Evolutionary conservation across 2,888 invertebrate species (phyloP).

Genomic region (Mesodorylaimus sp.): DNA sequence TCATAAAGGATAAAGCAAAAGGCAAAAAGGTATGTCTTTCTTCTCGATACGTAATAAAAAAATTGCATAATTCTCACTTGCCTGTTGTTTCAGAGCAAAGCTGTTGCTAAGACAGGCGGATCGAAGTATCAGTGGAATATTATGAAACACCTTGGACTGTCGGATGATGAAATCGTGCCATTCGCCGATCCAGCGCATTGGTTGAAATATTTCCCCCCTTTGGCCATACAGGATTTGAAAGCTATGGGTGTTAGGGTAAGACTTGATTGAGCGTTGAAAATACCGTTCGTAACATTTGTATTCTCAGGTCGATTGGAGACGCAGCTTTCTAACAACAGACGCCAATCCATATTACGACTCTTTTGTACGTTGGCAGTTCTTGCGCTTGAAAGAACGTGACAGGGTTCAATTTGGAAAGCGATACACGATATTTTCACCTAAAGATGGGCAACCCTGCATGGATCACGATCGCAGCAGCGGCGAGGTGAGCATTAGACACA

Average conservation of each 20-base stretch:
- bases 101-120: constrained; percentile 65
- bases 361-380: constrained; percentile 90
- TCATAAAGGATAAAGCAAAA: constrained; percentile 65
- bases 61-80: too few relatives aligned
- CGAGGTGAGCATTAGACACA: constrained; percentile 45
- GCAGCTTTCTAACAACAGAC: constrained; percentile 95
- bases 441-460: constrained; percentile 97
- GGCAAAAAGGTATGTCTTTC: constrained; percentile 53
- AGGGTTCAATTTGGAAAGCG: constrained; percentile 92
- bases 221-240: constrained; percentile 64
- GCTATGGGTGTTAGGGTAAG: constrained; percentile 72
- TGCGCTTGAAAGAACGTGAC: constrained; percentile 59
- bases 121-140: constrained; percentile 97
- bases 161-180: constrained; percentile 70
- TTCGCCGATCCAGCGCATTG: constrained; percentile 79
- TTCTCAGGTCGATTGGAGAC: constrained; percentile 76
- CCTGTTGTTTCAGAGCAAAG: constrained; percentile 56
- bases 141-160: constrained; percentile 74
- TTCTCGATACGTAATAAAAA: constrained; percentile 4
- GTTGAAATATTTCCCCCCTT: constrained; percentile 90
- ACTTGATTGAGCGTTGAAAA: neutral
- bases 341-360: constrained; percentile 92
- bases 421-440: constrained; percentile 83
- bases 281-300: neutral
- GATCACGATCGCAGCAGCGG: constrained; percentile 90